Base-by-base conservation (phyloP, 2,113 vertebrate species). In the Halcyon senegalensis region DNA sequence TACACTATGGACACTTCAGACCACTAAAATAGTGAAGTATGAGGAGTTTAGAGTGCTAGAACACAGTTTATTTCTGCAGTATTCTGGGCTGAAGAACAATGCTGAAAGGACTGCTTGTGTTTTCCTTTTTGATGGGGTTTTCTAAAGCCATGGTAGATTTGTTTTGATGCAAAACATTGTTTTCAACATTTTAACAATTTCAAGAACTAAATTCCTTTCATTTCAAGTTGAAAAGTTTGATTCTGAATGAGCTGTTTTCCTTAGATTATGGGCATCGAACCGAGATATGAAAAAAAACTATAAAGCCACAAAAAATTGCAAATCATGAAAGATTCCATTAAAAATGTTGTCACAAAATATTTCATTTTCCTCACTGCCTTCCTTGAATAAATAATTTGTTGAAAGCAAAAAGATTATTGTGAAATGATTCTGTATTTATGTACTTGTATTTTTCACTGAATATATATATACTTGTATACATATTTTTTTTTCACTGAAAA, bases 331-430 rank as follows among this genome's bases (percentile, higher is more conserved):
- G 1, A 1, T 72, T 79, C 6, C 14, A 5, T 0, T 4, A 37
- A 37, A 24, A 70, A 43, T 8, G 1, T 27, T 14, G 2, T 30
- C 56, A 72, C 4, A 76, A 82, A 82, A 67, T 60, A 50, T 31
- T 51, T 78, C 0, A 5, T 43, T 64, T 83, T 46, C 3, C 3
- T 2, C 1, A 11, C 3, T 4, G 0, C 35, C 33, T 39, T 73
- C 31, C 9, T 68, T 46, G 5, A 94, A 80, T 55, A 63, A 79
- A 51, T 51, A 48, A 53, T 44, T 53, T 55, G 1, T 35, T 55
- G 3, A 21, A 44, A 39, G 5, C 4, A 50, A 76, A 64, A 76
- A 69, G 12, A 35, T 5, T 84, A 9, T 37, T 50, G 2, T 78
- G 16, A 91, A 84, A 50, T 59, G 6, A 67, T 89, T 89, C 43